Conservation (phyloP, 1,140 invertebrate species). For the Drosophila chauvacae region DNA sequence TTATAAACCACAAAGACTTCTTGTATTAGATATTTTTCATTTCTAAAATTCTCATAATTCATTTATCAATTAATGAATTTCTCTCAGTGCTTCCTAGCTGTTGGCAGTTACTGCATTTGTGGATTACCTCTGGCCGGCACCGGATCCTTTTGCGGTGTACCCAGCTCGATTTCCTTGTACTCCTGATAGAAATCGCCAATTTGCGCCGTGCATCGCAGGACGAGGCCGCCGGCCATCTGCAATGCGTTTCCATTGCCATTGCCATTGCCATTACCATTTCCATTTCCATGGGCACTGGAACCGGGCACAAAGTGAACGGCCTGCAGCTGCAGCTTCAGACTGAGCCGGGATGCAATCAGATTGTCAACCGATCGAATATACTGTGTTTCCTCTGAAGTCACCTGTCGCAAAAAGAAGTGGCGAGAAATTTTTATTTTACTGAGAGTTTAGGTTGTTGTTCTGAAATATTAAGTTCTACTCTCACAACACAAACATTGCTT, state of each 20-base stretch:
- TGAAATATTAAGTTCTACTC: no score
- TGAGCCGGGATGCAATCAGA: constrained; percentile 78
- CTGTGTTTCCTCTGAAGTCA: constrained; percentile 73
- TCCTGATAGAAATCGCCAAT: constrained; percentile 86
- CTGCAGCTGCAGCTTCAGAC: constrained; percentile 84
- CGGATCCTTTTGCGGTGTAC: constrained; percentile 85
- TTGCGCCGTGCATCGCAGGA: constrained; percentile 86
- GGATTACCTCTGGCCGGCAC: constrained; percentile 86
- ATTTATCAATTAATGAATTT: neutral
- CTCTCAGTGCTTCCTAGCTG: constrained; percentile 14
- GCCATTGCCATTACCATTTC: constrained; percentile 54
- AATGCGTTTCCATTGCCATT: constrained; percentile 27
- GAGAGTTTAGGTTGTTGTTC: no score
- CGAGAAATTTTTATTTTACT: neutral
- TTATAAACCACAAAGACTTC: no score
- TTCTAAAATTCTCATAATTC: no score
- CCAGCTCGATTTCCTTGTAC: constrained; percentile 85
- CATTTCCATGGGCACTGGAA: constrained; percentile 44
- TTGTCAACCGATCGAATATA: constrained; percentile 80
- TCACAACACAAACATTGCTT: no score
- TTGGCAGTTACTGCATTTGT: constrained; percentile 40
- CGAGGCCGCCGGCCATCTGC: constrained; percentile 50
- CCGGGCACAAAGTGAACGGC: constrained; percentile 72
- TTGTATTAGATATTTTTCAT: no score
- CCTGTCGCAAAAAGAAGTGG: constrained; percentile 35